A percentile compares a stretch with the other conserved stretches of the same genome.
Evolutionary conservation across 2,113 vertebrate genomes (phyloP).

Genomic region (Poeciliopsis retropinna): DNA sequence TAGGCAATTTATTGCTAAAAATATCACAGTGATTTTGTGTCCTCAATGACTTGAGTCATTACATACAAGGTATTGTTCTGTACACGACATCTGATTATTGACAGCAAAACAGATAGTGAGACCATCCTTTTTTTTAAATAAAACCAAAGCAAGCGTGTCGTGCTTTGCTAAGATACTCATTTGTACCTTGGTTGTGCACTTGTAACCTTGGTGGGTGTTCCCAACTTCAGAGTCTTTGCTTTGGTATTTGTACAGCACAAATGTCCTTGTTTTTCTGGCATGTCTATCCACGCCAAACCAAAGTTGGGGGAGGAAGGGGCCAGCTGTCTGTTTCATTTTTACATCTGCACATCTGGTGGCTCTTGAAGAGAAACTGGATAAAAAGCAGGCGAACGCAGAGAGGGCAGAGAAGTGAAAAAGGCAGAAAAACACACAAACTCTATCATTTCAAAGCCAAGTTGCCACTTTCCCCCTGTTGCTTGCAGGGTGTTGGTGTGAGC

Average conservation of each 20-base stretch:
- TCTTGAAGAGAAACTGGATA: conserved; percentile 43
- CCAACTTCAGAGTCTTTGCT: conserved; percentile 39
- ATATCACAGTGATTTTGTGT: too few species aligned
- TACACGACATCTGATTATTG: too few species aligned
- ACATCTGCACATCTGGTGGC: conserved; percentile 60
- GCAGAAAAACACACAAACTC: conserved; percentile 28
- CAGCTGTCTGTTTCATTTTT: conserved; percentile 61
- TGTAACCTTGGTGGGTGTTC: conserved; percentile 66
- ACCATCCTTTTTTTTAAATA: too few species aligned
- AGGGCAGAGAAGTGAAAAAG: conserved; percentile 26
- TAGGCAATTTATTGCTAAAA: too few species aligned
- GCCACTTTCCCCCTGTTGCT: conserved; percentile 20
- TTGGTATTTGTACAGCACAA: conserved; percentile 65
- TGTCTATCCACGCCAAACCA: conserved; percentile 54
- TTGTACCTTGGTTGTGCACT: conserved; percentile 48
- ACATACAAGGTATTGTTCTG: too few species aligned
- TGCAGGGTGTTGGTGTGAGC: conserved; percentile 29
- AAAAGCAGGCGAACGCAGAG: conserved; percentile 44
- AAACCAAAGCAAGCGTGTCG: too few species aligned
- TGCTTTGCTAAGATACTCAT: neutral
- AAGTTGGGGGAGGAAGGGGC: conserved; percentile 30
- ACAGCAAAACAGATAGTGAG: too few species aligned
- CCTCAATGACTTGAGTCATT: too few species aligned
- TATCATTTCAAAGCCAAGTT: conserved; percentile 24
- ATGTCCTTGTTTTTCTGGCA: conserved; percentile 67